phyloP scores from a whole-genome alignment of 2,113 vertebrate species.

The Tursiops truncatus region DNA sequence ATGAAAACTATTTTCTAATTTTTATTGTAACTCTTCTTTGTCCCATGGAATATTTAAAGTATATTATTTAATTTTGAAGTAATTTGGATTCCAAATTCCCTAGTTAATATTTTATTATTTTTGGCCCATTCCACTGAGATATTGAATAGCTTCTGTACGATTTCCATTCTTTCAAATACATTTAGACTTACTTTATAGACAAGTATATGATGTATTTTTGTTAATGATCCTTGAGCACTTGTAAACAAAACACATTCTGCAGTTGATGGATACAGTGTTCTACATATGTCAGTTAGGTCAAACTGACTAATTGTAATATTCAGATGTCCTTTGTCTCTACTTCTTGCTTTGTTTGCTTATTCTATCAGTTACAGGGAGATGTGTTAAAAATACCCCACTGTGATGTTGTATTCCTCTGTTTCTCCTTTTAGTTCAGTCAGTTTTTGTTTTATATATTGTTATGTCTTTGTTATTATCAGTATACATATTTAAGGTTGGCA shows the following conservation, averaged over 20 bases:
- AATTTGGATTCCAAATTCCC: not conserved
- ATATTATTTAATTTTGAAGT: not conserved
- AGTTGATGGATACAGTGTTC: not conserved
- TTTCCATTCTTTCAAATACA: not conserved
- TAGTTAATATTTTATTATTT: constrained; percentile 21
- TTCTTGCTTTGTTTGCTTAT: not conserved
- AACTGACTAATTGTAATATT: not conserved
- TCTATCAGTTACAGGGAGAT: not conserved
- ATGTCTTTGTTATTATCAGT: not conserved
- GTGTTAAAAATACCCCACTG: not conserved
- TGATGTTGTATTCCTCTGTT: not conserved
- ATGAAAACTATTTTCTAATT: constrained; percentile 7
- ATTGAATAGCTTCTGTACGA: not conserved
- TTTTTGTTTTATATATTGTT: not conserved
- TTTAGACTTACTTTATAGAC: not conserved
- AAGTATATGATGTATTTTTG: not conserved
- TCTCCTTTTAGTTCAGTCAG: not conserved
- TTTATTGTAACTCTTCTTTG: not conserved
- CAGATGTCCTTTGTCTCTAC: not conserved
- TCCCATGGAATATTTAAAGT: not conserved
- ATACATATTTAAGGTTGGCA: not conserved
- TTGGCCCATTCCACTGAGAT: not conserved
- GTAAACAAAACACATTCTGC: not conserved
- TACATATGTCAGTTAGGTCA: not conserved
- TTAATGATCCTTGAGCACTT: not conserved